Percentiles rank a stretch among this genome's conserved stretches.
Evolutionary conservation across 1,140 invertebrate genomes (phyloP).

Genomic region (Lerema accius): DNA sequence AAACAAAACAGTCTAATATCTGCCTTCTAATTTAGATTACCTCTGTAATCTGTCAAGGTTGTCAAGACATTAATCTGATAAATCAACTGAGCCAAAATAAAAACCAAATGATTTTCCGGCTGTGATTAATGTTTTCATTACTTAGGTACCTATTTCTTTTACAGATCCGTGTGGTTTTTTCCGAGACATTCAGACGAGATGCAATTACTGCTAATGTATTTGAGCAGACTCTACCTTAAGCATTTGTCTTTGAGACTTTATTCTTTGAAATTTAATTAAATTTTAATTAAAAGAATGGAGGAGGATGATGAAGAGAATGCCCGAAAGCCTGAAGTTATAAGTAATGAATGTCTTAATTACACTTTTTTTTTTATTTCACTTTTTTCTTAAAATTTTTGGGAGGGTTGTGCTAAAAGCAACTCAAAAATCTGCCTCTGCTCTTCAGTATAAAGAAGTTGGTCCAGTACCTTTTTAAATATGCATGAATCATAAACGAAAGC

Average conservation of each 20-base stretch:
- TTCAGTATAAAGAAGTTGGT: no score
- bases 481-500: no score
- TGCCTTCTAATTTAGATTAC: constrained; percentile 1
- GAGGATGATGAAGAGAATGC: no score
- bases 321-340: no score
- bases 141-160: background rate
- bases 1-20: background rate
- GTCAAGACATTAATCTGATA: constrained; percentile 1
- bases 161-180: background rate
- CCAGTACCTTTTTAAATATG: no score
- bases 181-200: background rate
- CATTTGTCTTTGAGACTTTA: background rate
- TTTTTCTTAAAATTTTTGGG: no score
- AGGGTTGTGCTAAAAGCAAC: no score
- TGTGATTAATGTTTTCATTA: constrained; percentile 12
- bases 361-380: no score
- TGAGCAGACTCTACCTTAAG: background rate
- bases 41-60: constrained; percentile 8
- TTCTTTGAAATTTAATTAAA: no score
- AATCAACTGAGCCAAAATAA: constrained; percentile 12
- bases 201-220: background rate
- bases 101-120: background rate
- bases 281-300: no score
- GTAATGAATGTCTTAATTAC: no score
- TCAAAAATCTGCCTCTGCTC: no score